These are phyloP conservation scores for Fragum fragum DNA, from an alignment of 2,888 invertebrate genomes.

Conservation along the genomic window DNA sequence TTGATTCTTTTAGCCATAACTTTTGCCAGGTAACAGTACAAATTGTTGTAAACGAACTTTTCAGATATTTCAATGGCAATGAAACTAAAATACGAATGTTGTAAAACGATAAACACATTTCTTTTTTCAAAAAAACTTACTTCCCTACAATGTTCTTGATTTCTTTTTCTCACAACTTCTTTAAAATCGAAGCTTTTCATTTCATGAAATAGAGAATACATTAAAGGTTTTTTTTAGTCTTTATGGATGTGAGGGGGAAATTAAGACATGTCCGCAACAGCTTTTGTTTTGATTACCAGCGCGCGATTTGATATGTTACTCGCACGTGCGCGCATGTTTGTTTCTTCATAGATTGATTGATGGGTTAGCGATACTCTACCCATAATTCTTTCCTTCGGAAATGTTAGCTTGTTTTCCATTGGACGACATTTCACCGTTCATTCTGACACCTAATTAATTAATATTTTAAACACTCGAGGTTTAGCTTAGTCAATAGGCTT, in stretches of 20 bases:
- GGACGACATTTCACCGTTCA: not conserved
- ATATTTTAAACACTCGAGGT: slow-evolving; percentile 23
- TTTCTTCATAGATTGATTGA: slow-evolving; percentile 14
- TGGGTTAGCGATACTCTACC: slow-evolving; percentile 32
- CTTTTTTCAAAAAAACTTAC: too few species aligned
- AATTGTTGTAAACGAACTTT: too few species aligned
- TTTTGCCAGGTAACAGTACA: too few species aligned
- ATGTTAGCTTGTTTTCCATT: slow-evolving; percentile 25
- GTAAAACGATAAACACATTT: too few species aligned
- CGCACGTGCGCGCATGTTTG: slow-evolving; percentile 49
- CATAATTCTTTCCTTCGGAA: slow-evolving; percentile 23
- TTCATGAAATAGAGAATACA: too few species aligned
- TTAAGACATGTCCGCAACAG: slow-evolving; percentile 16
- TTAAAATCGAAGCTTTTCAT: not conserved
- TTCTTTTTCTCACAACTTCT: not conserved
- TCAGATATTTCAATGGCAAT: too few species aligned
- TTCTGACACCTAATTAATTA: slow-evolving; percentile 27
- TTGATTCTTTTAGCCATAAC: too few species aligned
- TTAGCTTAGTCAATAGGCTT: not conserved
- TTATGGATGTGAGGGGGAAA: not conserved
- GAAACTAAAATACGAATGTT: too few species aligned
- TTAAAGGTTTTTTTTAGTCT: too few species aligned
- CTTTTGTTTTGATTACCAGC: slow-evolving; percentile 38
- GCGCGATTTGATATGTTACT: slow-evolving; percentile 45
- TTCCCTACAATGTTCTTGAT: not conserved